These are phyloP conservation scores for Mimumesa dahlbomi DNA, from an alignment of 2,888 invertebrate species.

Conservation along the genomic window DNA sequence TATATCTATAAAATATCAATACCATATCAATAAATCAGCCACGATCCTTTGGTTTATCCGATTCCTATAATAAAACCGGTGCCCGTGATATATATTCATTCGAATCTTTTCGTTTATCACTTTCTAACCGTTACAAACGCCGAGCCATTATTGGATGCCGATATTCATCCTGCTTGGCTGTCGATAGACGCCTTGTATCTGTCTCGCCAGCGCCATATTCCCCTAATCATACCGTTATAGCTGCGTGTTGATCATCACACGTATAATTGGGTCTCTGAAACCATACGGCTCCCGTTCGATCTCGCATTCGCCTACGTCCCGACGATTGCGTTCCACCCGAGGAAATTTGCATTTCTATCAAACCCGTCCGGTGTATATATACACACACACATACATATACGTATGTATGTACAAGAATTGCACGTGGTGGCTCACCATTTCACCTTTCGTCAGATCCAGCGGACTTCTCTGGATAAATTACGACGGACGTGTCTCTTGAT, in stretches of 20 bases:
- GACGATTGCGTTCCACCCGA: constrained; percentile 26
- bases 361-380: no score
- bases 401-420: no score
- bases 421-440: no score
- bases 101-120: constrained; percentile 37
- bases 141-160: constrained; percentile 55
- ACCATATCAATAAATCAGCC: no score
- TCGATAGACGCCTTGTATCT: constrained; percentile 45
- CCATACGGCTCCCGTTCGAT: constrained; percentile 42
- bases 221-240: constrained; percentile 58
- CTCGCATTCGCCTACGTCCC: constrained; percentile 23
- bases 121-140: constrained; percentile 32
- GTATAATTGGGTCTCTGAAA: constrained; percentile 62
- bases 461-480: no score
- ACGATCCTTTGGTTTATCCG: no score
- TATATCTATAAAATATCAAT: no score
- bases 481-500: no score
- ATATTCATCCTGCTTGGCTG: constrained; percentile 47
- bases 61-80: no score
- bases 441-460: not conserved
- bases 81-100: not conserved
- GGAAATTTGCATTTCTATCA: constrained; percentile 54
- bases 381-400: no score
- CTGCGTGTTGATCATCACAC: constrained; percentile 60
- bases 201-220: constrained; percentile 31